phyloP scores from a whole-genome alignment of 2,888 invertebrate species.

The Myathropa florea region DNA sequence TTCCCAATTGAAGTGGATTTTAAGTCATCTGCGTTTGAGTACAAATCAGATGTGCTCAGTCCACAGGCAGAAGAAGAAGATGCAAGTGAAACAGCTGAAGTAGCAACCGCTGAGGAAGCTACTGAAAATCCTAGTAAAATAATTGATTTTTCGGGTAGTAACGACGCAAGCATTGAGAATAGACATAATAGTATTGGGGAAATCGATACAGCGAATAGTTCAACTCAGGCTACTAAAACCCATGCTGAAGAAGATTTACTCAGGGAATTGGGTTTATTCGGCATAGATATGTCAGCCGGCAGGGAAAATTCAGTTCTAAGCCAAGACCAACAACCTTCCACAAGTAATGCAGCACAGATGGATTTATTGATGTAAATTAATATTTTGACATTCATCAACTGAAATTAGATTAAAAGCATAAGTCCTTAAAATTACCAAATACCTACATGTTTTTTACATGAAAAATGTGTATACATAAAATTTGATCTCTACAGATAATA shows the following conservation, averaged over 20 bases:
- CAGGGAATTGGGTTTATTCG: conserved; percentile 83
- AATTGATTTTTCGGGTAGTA: conserved; percentile 72
- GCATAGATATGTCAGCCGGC: conserved; percentile 78
- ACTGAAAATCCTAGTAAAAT: conserved; percentile 76
- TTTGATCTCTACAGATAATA: background rate
- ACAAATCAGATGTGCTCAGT: conserved; percentile 82
- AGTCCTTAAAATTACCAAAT: conserved; percentile 15
- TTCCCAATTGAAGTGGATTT: conserved; percentile 99
- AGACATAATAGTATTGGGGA: conserved; percentile 14
- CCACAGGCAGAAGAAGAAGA: conserved; percentile 78
- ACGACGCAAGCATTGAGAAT: conserved; percentile 13
- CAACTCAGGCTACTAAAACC: conserved; percentile 4
- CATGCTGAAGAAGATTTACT: conserved; percentile 78
- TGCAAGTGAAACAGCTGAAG: conserved; percentile 73
- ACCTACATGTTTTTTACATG: conserved; percentile 32
- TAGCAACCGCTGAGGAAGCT: conserved; percentile 75
- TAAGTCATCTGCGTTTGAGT: conserved; percentile 95
- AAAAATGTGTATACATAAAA: conserved; percentile 8
- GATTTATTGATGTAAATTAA: conserved; percentile 43
- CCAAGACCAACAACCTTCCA: conserved; percentile 30
- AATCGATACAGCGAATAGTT: background rate
- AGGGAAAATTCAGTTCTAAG: background rate
- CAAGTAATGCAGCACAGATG: conserved; percentile 43
- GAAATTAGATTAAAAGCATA: conserved; percentile 12
- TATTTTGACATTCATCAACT: conserved; percentile 9